Base-by-base conservation (phyloP, 1,140 invertebrate species). In the Aphelinus atriplicis region DNA sequence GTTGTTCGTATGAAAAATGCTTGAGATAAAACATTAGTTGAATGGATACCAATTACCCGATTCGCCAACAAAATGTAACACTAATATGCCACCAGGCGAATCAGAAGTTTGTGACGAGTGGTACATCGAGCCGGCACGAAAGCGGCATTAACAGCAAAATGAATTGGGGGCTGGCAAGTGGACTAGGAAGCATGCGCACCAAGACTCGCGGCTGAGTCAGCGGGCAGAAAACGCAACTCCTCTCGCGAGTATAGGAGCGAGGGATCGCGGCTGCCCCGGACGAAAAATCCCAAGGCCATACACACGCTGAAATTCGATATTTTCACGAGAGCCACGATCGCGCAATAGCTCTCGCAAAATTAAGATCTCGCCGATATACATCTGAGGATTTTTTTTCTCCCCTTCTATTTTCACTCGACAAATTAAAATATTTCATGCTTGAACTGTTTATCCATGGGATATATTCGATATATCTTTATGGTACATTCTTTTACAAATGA, bases 231-330 rank as follows among this genome's bases (percentile, higher is more conserved):
- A 46, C 60, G 60, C 26, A 26, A 26, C 26, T 26, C 26, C 26
- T 26, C 26, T 26, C 26, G 26, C 43, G 45, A 46, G 60, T 6
- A 62, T 47, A 62, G 47, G 2, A 3, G 0, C 10, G 5, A 46
- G 47, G n/a, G 61, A 42, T 6, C 55, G 1, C 7, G 10, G 55
- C 55, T 26, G 56, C 42, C 6, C 42, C 61, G 51, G 53, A 51
- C 46, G 9, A 46, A 70, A 69, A 51, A 51, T 75, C 65, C 65
- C 72, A 68, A 73, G 73, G 65, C 45, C 60, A 51, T 4, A 5
- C 1, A 1, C 45, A 50, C 46, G n/a, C 26, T 74, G 65, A 68
- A 74, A 74, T 69, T 63, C 72, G 65, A 69, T 74, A 74, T 62
- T 56, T 10, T 1, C 55, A 0, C 26, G 26, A 0, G 26, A 26